Evolutionary conservation across 2,888 invertebrate species (phyloP), one percentile per base, ranked within the genome.

Genomic region (Cosmorhoe ocellata): DNA sequence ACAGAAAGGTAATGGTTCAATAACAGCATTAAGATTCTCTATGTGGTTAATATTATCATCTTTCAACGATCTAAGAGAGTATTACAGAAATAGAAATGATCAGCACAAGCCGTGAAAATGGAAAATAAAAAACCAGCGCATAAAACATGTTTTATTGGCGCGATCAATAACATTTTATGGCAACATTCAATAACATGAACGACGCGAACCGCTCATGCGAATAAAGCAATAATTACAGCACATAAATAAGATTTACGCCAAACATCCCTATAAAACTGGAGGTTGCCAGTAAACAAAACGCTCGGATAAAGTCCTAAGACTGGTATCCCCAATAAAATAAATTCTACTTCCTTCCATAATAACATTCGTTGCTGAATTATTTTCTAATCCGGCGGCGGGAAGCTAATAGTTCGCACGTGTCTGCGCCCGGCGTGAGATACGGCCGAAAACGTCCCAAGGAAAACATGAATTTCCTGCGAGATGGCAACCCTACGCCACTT

Each of bases 361-460:
- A 89, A 88, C 88, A 85, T 88, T 86, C 81, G 79, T 80, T 71
- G 81, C 75, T 89, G 88, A 89, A 89, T 89, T 89, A 89, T 89
- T 88, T 88, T 90, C 87, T 89, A 89, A 90, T 90, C 88, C 86
- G 70, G 63, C 72, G 79, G 70, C 79, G 80, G 82, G 81, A 79
- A 81, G 87, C 88, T 89, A 89, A 89, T 89, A 90, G 89, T 88
- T 86, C 76, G 86, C 88, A 90, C 89, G 89, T 89, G 89, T 80
- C 76, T 78, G 79, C 75, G 71, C 80, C 78, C 75, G 76, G 70
- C 63, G 81, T 86, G 85, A 89, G 74, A 83, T 87, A 88, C 74
- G 72, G 69, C 67, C 69, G 83, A 79, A 84, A 84, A 83, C 86
- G 84, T 80, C 83, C 84, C 78, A 83, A 86, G 86, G 81, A 90